A percentile compares a stretch with the other conserved stretches of the same genome.
Evolutionary conservation across 2,888 invertebrate species (phyloP).

Genomic region (Ceriagrion tenellum): DNA sequence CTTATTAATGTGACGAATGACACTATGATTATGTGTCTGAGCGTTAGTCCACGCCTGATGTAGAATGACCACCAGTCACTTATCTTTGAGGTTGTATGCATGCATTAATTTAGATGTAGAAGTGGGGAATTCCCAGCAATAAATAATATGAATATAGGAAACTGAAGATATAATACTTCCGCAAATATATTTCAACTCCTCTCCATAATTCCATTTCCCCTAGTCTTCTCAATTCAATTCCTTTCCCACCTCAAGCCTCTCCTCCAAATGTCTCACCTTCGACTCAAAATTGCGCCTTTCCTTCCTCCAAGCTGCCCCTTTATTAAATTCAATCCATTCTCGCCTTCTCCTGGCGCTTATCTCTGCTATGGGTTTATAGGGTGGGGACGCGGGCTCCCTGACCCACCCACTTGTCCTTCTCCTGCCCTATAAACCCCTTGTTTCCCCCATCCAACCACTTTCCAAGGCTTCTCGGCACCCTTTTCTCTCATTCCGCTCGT

Average conservation of each 20-base stretch:
- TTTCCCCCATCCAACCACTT: neutral
- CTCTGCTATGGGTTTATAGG: neutral
- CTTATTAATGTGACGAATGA: too few species aligned
- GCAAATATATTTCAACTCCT: neutral
- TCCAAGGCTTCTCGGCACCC: neutral
- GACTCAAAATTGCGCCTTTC: neutral
- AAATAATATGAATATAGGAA: neutral
- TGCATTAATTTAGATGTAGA: too few species aligned
- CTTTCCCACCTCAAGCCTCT: neutral
- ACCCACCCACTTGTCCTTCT: neutral
- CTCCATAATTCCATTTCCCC: neutral
- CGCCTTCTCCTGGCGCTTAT: neutral
- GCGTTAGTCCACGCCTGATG: too few species aligned
- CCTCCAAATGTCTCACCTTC: neutral
- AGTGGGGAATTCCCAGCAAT: too few species aligned
- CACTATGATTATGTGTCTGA: too few species aligned
- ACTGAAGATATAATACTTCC: neutral
- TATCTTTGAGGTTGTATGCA: too few species aligned
- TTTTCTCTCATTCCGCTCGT: neutral
- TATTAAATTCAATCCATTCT: neutral
- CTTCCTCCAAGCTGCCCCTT: neutral
- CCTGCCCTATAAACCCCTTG: neutral
- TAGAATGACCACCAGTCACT: too few species aligned
- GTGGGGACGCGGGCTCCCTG: neutral
- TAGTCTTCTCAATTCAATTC: neutral